Evolutionary conservation across 2,888 invertebrate species (phyloP).

Genomic region (Ctenicera cuprea): DNA sequence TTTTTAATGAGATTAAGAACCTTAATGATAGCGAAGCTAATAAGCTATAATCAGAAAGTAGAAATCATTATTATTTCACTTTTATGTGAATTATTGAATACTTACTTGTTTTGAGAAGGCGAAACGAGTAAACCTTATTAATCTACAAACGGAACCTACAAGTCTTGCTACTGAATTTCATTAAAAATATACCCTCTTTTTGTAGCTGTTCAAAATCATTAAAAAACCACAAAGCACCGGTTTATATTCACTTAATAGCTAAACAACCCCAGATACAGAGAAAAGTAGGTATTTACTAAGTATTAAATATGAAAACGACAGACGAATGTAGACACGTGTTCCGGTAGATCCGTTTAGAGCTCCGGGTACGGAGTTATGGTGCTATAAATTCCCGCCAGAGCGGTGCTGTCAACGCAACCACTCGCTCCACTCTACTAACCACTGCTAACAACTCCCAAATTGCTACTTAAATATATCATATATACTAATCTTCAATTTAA

Average conservation of each 20-base stretch:
- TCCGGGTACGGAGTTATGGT: conserved; percentile 68
- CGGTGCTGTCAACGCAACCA: conserved; percentile 60
- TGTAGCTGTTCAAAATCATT: too few species aligned
- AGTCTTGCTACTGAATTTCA: too few species aligned
- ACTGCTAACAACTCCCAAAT: conserved; percentile 71
- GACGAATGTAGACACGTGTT: conserved; percentile 51
- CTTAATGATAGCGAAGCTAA: too few species aligned
- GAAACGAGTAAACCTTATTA: too few species aligned
- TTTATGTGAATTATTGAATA: too few species aligned
- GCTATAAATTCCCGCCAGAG: conserved; percentile 65
- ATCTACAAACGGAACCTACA: too few species aligned
- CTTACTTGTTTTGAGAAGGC: too few species aligned
- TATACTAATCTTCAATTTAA: conserved; percentile 41
- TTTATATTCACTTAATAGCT: too few species aligned
- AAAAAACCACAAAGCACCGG: background rate
- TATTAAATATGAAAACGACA: conserved; percentile 49
- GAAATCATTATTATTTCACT: too few species aligned
- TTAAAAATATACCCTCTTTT: too few species aligned
- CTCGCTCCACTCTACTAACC: conserved; percentile 70
- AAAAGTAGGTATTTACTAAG: conserved; percentile 39
- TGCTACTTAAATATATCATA: conserved; percentile 68
- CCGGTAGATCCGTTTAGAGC: conserved; percentile 63
- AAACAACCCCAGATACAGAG: background rate
- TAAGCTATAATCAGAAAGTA: too few species aligned
- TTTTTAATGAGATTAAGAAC: too few species aligned